Percentiles rank a stretch among this genome's conserved stretches.
These are phyloP conservation scores for Sylvia borin DNA, from an alignment of 2,797 vertebrate species.

Conservation along the genomic window DNA sequence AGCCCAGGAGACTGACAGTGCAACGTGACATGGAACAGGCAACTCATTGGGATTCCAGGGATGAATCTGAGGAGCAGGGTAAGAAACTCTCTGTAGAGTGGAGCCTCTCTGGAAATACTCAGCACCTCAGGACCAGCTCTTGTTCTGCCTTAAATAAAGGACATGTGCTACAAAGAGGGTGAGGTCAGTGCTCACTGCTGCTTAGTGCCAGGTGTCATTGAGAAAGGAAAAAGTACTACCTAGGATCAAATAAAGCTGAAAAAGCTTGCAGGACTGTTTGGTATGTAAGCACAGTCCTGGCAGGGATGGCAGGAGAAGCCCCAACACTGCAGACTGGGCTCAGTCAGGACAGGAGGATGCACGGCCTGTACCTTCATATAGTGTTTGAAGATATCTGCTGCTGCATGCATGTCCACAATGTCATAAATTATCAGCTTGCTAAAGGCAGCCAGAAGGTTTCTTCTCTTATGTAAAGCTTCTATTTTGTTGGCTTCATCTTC, in stretches of 20 bases:
- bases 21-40: background rate
- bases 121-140: background rate
- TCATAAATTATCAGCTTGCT: constrained; percentile 99
- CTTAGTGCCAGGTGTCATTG: background rate
- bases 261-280: background rate
- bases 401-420: constrained; percentile 99
- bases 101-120: background rate
- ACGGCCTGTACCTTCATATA: constrained; percentile 95
- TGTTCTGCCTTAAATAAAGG: background rate
- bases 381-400: constrained; percentile 99
- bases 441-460: constrained; percentile 96
- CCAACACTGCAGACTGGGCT: background rate
- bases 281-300: background rate
- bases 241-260: background rate
- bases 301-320: background rate
- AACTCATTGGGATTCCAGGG: background rate
- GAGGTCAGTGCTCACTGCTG: background rate
- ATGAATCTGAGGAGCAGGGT: background rate
- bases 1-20: background rate
- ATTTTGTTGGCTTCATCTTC: constrained; percentile 99
- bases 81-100: background rate
- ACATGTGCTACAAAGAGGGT: background rate
- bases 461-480: constrained; percentile 97
- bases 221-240: background rate
- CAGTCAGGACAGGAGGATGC: background rate